phyloP scores from a whole-genome alignment of 2,113 vertebrate genomes.

The Crotalus horridus region DNA sequence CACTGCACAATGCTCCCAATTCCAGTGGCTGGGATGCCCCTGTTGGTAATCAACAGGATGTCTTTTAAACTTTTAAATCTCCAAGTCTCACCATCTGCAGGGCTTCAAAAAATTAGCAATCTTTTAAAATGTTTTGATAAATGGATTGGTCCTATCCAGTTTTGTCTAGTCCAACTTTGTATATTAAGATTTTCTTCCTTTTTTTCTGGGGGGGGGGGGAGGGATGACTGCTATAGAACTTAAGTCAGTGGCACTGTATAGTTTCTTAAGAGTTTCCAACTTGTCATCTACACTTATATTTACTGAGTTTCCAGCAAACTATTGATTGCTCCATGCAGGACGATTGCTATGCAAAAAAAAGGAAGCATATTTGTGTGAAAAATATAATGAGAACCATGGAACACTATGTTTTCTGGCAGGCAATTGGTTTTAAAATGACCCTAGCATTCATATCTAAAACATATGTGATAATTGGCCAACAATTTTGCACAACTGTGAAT shows the following conservation, averaged over 20 bases:
- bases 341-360: slow-evolving; percentile 43
- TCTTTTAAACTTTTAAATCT: neutral
- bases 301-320: slow-evolving; percentile 16
- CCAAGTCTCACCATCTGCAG: neutral
- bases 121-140: neutral
- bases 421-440: slow-evolving; percentile 48
- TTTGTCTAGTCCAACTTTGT: neutral
- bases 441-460: slow-evolving; percentile 44
- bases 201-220: neutral
- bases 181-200: neutral
- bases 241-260: neutral
- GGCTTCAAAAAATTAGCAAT: neutral
- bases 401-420: slow-evolving; percentile 43
- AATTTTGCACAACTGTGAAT: slow-evolving; percentile 30
- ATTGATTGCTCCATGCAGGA: neutral
- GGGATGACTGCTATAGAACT: neutral
- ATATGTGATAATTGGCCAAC: slow-evolving; percentile 21
- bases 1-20: neutral
- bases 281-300: slow-evolving; percentile 11
- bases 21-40: neutral
- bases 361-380: slow-evolving; percentile 40
- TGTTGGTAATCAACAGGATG: neutral
- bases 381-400: slow-evolving; percentile 34
- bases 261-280: slow-evolving; percentile 14
- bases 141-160: neutral